phyloP scores from a whole-genome alignment of 2,797 vertebrate genomes.

The Takifugu ocellatus region DNA sequence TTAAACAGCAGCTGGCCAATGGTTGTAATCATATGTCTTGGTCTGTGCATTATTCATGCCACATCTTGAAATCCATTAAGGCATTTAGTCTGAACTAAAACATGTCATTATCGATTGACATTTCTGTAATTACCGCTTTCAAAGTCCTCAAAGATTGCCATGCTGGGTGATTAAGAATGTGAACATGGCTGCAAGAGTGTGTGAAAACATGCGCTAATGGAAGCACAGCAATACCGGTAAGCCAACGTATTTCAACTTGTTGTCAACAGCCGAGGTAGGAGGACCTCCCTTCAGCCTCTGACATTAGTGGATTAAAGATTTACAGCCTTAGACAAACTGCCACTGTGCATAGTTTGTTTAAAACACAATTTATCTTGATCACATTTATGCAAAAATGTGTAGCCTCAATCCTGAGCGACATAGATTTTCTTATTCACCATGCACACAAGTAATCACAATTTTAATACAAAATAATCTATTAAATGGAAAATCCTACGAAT shows the following conservation, averaged over 20 bases:
- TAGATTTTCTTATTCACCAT: too few relatives aligned
- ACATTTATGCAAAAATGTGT: not conserved
- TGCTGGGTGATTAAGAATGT: constrained; percentile 68
- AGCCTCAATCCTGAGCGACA: too few relatives aligned
- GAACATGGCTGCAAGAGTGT: constrained; percentile 25
- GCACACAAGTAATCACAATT: too few relatives aligned
- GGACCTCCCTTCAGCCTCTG: not conserved
- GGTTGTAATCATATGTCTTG: constrained; percentile 65
- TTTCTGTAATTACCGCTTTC: constrained; percentile 76
- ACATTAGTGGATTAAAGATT: constrained; percentile 26
- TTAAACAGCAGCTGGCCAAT: constrained; percentile 63
- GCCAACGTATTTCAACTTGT: constrained; percentile 47
- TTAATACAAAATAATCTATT: too few relatives aligned
- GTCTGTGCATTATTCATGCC: constrained; percentile 75
- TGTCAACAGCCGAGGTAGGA: constrained; percentile 25
- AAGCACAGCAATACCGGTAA: constrained; percentile 50
- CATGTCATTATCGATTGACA: constrained; percentile 77
- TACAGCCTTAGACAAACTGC: constrained; percentile 14
- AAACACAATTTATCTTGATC: too few relatives aligned
- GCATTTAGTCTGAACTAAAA: constrained; percentile 69
- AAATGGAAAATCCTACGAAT: too few relatives aligned
- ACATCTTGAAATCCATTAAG: constrained; percentile 77
- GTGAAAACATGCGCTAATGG: constrained; percentile 53
- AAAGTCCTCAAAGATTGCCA: constrained; percentile 73
- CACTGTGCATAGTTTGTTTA: constrained; percentile 22